Evolutionary conservation across 2,888 invertebrate species (phyloP).

Genomic region (Drosophila picticornis): DNA sequence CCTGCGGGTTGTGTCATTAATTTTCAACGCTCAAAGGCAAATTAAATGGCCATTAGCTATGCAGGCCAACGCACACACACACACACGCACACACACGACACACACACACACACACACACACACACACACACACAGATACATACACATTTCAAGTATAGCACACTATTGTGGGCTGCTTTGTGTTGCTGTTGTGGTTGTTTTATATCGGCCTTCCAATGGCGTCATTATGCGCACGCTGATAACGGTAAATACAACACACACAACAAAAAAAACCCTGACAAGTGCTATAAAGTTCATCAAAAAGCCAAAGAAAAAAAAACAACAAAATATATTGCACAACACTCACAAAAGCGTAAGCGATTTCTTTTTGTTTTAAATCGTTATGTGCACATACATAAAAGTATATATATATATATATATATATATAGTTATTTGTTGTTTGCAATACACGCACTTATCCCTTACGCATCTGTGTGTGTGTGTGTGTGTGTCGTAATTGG

Average conservation of each 20-base stretch:
- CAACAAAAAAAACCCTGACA: constrained; percentile 38
- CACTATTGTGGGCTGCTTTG: constrained; percentile 15
- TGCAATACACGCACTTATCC: constrained; percentile 31
- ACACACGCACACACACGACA: neutral
- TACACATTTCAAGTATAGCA: neutral
- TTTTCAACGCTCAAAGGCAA: constrained; percentile 50
- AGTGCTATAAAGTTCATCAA: constrained; percentile 51
- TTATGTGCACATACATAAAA: neutral
- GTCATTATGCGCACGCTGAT: constrained; percentile 54
- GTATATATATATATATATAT: neutral
- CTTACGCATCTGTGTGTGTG: constrained; percentile 20
- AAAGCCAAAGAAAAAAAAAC: constrained; percentile 31
- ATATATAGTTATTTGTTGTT: constrained; percentile 1
- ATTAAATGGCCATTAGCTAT: constrained; percentile 57
- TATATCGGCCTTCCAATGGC: constrained; percentile 37
- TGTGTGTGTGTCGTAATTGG: constrained; percentile 68
- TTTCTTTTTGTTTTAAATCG: constrained; percentile 21
- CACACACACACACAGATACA: neutral
- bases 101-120: neutral
- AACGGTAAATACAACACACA: constrained; percentile 43
- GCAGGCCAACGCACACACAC: constrained; percentile 23
- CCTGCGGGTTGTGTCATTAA: constrained; percentile 38
- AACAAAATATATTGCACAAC: constrained; percentile 10
- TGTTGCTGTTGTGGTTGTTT: constrained; percentile 3
- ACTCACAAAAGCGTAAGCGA: neutral